Percentiles rank a stretch among this genome's conserved stretches.
phyloP scores from a whole-genome alignment of 1,140 invertebrate species.

The Zaprionus ghesquierei region DNA sequence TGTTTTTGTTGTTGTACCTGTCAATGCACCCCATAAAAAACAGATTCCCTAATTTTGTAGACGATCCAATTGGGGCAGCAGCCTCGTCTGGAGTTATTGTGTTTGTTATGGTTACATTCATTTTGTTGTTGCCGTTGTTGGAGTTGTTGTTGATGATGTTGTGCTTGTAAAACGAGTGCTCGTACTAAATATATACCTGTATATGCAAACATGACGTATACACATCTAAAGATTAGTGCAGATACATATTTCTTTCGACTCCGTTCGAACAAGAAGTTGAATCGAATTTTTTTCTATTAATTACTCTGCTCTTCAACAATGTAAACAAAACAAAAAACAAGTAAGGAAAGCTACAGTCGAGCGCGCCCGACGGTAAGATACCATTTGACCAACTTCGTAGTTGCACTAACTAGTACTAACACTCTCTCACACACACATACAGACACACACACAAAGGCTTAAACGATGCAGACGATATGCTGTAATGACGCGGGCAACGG shows the following conservation, averaged over 20 bases:
- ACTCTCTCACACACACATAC: no score
- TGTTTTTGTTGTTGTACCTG: slow-evolving; percentile 35
- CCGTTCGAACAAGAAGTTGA: slow-evolving; percentile 17
- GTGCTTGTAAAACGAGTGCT: slow-evolving; percentile 1
- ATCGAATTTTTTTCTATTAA: neutral
- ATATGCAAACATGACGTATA: neutral
- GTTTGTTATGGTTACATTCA: slow-evolving; percentile 25
- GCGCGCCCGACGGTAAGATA: no score
- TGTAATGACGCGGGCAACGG: no score
- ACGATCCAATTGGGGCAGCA: slow-evolving; percentile 26
- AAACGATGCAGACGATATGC: no score
- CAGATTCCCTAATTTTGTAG: slow-evolving; percentile 44
- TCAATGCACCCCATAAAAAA: slow-evolving; percentile 23
- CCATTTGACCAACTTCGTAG: no score
- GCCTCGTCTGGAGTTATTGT: slow-evolving; percentile 4
- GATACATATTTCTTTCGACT: slow-evolving; percentile 68
- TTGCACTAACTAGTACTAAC: no score
- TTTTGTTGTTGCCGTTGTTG: neutral
- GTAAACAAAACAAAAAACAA: slow-evolving; percentile 22
- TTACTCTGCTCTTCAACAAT: neutral
- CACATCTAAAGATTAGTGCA: slow-evolving; percentile 23
- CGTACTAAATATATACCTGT: neutral
- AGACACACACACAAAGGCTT: no score
- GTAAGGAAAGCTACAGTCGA: neutral
- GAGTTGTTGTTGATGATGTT: neutral